phyloP scores from a whole-genome alignment of 2,113 vertebrate species.

The Abramis brama region DNA sequence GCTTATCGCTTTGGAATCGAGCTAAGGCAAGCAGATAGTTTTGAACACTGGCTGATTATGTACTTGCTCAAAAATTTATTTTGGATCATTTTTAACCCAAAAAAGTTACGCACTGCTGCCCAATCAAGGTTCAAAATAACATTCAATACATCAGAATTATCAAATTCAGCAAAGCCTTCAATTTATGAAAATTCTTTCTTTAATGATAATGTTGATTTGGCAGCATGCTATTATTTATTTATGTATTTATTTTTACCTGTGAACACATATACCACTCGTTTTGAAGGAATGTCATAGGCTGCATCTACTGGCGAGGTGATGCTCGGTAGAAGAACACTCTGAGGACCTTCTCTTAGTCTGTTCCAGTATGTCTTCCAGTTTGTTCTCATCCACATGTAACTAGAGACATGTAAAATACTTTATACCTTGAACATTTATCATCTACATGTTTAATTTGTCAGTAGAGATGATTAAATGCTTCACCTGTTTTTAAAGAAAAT shows the following conservation, averaged over 20 bases:
- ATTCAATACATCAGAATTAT: no score
- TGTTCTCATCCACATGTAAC: conserved; percentile 70
- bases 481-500: conserved; percentile 74
- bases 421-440: neutral
- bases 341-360: conserved; percentile 61
- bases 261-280: conserved; percentile 68
- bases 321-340: conserved; percentile 61
- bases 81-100: no score
- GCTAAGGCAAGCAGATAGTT: no score
- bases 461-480: neutral
- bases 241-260: conserved; percentile 59
- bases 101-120: no score
- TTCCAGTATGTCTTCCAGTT: conserved; percentile 59
- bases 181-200: no score
- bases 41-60: no score
- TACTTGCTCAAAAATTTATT: no score
- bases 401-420: conserved; percentile 30
- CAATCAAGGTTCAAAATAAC: no score
- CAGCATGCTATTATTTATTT: neutral
- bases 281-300: conserved; percentile 69
- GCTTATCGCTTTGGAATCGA: no score
- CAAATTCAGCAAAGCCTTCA: no score
- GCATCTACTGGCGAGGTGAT: conserved; percentile 65
- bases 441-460: neutral
- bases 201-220: neutral